Conservation (phyloP, 2,888 invertebrate genomes). For the Celastrina argiolus region DNA sequence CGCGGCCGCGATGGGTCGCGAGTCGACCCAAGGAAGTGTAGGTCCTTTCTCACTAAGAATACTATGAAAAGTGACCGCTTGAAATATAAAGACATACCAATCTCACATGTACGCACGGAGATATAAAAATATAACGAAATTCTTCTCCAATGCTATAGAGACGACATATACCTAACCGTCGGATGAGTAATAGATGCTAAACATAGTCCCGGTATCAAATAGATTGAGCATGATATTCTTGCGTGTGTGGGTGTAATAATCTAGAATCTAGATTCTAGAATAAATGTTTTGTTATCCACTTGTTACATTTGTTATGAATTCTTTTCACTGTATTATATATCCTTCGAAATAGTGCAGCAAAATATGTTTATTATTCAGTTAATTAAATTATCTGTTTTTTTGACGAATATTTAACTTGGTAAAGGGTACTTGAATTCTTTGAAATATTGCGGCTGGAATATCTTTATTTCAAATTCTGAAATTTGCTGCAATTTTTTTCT, state of each 20-base stretch:
- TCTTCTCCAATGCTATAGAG: no score
- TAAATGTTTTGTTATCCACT: not conserved
- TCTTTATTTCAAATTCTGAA: no score
- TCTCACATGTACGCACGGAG: not conserved
- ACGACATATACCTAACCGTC: not conserved
- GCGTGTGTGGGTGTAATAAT: slow-evolving; percentile 3
- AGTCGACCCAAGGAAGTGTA: no score
- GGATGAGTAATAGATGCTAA: not conserved
- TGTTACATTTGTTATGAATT: slow-evolving; percentile 14
- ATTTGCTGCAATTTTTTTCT: no score
- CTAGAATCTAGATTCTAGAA: not conserved
- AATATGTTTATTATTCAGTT: no score
- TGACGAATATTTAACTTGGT: no score
- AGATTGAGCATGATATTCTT: not conserved
- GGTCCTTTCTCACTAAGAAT: not conserved
- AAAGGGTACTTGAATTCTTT: no score
- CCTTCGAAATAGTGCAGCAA: not conserved
- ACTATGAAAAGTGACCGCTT: not conserved
- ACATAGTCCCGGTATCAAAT: not conserved
- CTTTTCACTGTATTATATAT: slow-evolving; percentile 26
- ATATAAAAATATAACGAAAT: not conserved
- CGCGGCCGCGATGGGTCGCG: no score
- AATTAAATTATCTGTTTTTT: no score
- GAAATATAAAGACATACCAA: not conserved
- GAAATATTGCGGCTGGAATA: no score